A percentile compares a stretch with the other conserved stretches of the same genome.
Conservation (phyloP, 2,888 invertebrate genomes). For the Tetranychus piercei region DNA sequence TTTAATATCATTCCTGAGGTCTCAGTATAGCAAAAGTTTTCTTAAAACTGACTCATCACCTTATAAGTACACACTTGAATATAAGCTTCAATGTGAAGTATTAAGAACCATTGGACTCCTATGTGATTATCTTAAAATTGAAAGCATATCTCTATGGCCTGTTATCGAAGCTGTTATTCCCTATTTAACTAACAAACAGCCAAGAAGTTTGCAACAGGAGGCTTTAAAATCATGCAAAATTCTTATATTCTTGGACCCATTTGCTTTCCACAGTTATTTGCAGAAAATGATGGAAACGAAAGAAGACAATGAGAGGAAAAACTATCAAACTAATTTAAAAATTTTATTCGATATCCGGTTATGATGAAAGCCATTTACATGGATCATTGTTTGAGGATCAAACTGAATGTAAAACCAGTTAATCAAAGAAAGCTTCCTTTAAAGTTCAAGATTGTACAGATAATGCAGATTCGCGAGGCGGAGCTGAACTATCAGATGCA, state of each 20-base stretch:
- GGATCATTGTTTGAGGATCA: too few species aligned
- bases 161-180: not conserved
- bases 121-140: not conserved
- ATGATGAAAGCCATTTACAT: too few species aligned
- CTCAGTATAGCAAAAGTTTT: conserved; percentile 10
- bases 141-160: not conserved
- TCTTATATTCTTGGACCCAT: not conserved
- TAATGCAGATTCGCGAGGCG: not conserved
- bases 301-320: not conserved
- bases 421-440: too few species aligned
- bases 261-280: not conserved
- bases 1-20: conserved; percentile 16
- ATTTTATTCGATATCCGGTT: not conserved
- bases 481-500: not conserved
- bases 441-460: too few species aligned
- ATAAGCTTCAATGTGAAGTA: conserved; percentile 14
- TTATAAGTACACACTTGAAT: conserved; percentile 17
- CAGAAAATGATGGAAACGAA: not conserved
- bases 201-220: not conserved
- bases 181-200: conserved; percentile 7
- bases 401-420: too few species aligned
- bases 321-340: not conserved
- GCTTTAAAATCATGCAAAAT: not conserved
- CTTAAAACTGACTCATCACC: conserved; percentile 13
- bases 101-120: conserved; percentile 9